phyloP scores from a whole-genome alignment of 2,113 vertebrate species.

The Ascaphus truei region DNA sequence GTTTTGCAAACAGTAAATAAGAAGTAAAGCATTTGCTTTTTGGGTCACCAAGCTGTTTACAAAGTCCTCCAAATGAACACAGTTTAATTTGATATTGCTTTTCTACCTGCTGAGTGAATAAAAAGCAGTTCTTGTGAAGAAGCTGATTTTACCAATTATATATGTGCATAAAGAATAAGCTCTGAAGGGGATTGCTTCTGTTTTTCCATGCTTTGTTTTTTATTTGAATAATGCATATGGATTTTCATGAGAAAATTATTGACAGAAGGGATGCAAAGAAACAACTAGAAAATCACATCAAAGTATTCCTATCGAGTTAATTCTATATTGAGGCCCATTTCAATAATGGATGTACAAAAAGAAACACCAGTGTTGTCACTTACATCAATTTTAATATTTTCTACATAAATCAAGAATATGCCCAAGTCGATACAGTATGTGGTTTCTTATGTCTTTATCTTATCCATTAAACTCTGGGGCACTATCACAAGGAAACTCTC shows the following conservation, averaged over 20 bases:
- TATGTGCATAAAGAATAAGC: slow-evolving; percentile 35
- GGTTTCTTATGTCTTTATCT: no score
- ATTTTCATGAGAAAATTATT: not conserved
- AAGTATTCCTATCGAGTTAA: no score
- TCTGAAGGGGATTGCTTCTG: slow-evolving; percentile 20
- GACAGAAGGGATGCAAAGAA: not conserved
- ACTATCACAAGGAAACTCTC: no score
- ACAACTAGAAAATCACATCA: not conserved
- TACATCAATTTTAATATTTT: no score
- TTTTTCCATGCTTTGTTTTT: not conserved
- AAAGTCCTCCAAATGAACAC: slow-evolving; percentile 8
- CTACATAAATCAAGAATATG: no score
- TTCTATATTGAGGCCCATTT: no score
- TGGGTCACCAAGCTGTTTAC: slow-evolving; percentile 12
- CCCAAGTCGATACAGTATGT: no score
- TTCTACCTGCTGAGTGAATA: slow-evolving; percentile 26
- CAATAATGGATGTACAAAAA: no score
- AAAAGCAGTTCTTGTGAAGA: slow-evolving; percentile 7
- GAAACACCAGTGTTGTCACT: no score
- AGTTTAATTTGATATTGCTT: slow-evolving; percentile 17
- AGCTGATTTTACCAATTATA: slow-evolving; percentile 28
- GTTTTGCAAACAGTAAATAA: slow-evolving; percentile 21
- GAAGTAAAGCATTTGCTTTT: slow-evolving; percentile 2
- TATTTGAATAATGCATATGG: not conserved
- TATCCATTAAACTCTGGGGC: no score